These are phyloP conservation scores for Cynoglossus semilaevis DNA, from an alignment of 2,113 vertebrate genomes.

Conservation along the genomic window DNA sequence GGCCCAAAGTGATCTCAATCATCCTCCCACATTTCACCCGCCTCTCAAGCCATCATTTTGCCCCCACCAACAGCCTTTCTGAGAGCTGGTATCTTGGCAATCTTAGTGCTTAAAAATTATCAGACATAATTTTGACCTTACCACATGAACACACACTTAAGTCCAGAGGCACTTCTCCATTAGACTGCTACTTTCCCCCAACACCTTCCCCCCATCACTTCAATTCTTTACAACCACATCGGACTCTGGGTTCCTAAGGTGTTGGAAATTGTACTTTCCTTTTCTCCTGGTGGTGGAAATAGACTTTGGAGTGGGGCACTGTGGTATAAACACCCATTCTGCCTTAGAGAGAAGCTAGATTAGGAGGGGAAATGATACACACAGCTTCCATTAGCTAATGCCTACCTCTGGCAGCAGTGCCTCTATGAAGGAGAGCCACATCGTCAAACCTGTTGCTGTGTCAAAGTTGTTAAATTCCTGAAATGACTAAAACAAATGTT, in stretches of 20 bases:
- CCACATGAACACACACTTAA: conserved; percentile 74
- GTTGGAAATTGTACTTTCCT: conserved; percentile 69
- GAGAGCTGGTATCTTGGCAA: conserved; percentile 82
- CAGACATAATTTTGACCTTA: conserved; percentile 81
- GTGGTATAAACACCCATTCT: conserved; percentile 61
- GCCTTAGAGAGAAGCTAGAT: conserved; percentile 52
- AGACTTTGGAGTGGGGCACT: conserved; percentile 72
- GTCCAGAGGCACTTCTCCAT: conserved; percentile 78
- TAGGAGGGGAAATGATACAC: conserved; percentile 54
- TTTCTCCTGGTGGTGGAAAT: conserved; percentile 69
- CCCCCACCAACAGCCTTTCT: conserved; percentile 70
- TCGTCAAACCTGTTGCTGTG: conserved; percentile 2
- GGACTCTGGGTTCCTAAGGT: conserved; percentile 71
- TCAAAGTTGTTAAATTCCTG: too few relatives aligned
- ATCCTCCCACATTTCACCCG: conserved; percentile 53
- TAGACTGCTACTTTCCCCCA: conserved; percentile 55
- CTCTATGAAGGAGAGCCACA: conserved; percentile 22
- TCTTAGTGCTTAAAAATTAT: conserved; percentile 83
- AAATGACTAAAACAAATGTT: too few relatives aligned
- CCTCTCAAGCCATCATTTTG: conserved; percentile 85
- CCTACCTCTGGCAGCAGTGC: conserved; percentile 65
- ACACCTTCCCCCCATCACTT: conserved; percentile 27
- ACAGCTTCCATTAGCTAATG: conserved; percentile 80
- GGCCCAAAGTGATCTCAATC: conserved; percentile 55
- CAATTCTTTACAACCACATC: conserved; percentile 53